Evolutionary conservation across 2,113 vertebrate genomes (phyloP).

Genomic region (Psettodes erumei): DNA sequence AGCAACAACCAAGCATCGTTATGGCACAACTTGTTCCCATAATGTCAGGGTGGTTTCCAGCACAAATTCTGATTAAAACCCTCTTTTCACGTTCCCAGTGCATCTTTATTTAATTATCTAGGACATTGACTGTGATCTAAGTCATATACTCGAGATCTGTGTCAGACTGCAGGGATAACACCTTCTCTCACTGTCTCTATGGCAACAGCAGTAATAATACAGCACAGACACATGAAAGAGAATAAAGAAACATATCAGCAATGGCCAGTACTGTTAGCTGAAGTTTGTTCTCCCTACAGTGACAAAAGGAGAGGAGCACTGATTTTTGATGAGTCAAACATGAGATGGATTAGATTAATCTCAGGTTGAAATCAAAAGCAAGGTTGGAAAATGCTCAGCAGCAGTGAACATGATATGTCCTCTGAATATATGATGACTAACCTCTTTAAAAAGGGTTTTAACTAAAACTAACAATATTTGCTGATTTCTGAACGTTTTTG

Average conservation of each 20-base stretch:
- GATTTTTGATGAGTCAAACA: constrained; percentile 33
- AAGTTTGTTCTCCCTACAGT: constrained; percentile 17
- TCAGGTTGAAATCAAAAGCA: constrained; percentile 13
- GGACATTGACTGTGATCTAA: constrained; percentile 31
- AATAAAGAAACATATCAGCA: constrained; percentile 59
- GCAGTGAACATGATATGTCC: background rate
- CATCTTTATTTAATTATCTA: constrained; percentile 38
- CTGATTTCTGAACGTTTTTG: background rate
- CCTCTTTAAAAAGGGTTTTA: background rate
- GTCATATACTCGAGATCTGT: constrained; percentile 23
- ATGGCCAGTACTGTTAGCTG: constrained; percentile 18
- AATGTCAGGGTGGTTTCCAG: background rate
- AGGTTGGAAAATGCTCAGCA: background rate
- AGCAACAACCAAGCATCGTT: background rate
- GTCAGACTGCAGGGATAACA: constrained; percentile 43
- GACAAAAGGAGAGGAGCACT: constrained; percentile 24
- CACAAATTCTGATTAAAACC: constrained; percentile 13
- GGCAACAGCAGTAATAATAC: constrained; percentile 71
- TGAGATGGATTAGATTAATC: background rate
- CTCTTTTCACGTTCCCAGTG: background rate
- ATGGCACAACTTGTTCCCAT: background rate
- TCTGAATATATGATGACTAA: background rate
- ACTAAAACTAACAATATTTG: background rate
- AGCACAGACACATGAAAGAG: constrained; percentile 59
- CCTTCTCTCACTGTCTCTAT: constrained; percentile 62